Evolutionary conservation across 2,113 vertebrate genomes (phyloP).

Genomic region (Dipodomys spectabilis): DNA sequence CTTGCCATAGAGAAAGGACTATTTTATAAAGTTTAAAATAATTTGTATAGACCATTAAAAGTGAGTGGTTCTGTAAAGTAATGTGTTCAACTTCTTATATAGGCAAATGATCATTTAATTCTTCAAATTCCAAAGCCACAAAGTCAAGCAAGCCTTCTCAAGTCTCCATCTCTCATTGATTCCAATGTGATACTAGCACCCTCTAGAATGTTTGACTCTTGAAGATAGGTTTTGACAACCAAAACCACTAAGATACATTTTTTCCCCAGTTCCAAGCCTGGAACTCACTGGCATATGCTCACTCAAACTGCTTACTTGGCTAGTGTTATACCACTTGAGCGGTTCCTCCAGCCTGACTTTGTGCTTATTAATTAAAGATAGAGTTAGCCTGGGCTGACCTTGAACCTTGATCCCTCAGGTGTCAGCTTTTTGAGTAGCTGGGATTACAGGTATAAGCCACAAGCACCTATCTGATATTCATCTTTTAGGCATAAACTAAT

Average conservation of each 20-base stretch:
- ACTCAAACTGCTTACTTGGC: too few relatives aligned
- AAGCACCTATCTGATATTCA: neutral
- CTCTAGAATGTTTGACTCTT: neutral
- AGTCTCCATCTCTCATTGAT: neutral
- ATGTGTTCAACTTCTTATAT: neutral
- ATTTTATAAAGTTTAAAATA: neutral
- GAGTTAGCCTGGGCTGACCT: too few relatives aligned
- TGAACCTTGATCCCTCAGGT: too few relatives aligned
- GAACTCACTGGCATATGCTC: too few relatives aligned
- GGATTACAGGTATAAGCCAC: too few relatives aligned
- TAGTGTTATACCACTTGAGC: too few relatives aligned
- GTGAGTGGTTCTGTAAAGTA: neutral
- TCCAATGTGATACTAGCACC: neutral
- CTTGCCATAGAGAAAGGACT: neutral
- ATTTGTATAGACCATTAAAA: neutral
- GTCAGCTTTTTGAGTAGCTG: too few relatives aligned
- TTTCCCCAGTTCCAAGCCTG: too few relatives aligned
- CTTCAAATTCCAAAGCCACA: neutral
- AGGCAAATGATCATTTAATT: constrained; percentile 1
- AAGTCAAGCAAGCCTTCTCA: neutral
- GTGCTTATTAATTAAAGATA: too few relatives aligned
- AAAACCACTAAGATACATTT: neutral
- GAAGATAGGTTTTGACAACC: neutral
- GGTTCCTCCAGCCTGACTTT: too few relatives aligned
- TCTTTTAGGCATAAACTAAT: neutral